Evolutionary conservation across 2,113 vertebrate genomes (phyloP), one percentile per base, ranked within the genome.

Genomic region (Neogobius melanostomus): DNA sequence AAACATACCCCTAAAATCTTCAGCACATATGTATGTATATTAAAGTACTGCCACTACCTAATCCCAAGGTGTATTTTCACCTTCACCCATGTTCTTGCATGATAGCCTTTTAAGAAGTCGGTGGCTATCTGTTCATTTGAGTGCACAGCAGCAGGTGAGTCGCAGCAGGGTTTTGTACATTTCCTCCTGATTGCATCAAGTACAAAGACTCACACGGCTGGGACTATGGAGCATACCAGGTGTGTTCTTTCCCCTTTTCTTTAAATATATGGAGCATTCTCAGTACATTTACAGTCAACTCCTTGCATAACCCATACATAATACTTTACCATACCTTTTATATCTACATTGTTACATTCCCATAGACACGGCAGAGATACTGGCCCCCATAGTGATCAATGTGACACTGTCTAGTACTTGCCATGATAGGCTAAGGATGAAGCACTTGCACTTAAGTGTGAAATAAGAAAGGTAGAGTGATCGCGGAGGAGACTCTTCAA

Each of bases 101-200:
- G 43, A 17, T 6, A 64, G 11, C 36, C 28, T 1, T 50, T 8
- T 49, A 16, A 46, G 21, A 68, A 64, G 6, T 48, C 8, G 7
- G 6, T 66, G 69, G 8, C 14, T 49, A 43, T 63, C 54, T 11
- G 62, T 77, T 52, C 6, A 65, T 45, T 46, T 4, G 1, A 73
- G 57, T 61, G 12, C 2, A 59, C 56, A 59, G 56, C 56, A 42
- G 56, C 56, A 59, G 56, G 28, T 42, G 70, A 46, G 56, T 17
- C 72, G 45, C 48, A 36, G 5, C 60, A 45, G n/a, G 21, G 11
- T 52, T 71, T 68, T 1, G 7, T 42, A 2, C 6, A 65, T 67
- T 78, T 76, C 28, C 66, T 80, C 75, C 59, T 74, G 75, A 79
- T 84, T 81, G 75, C 79, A 74, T 73, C 63, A 61, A 70, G 50